phyloP scores from a whole-genome alignment of 2,888 invertebrate genomes.

The Ochropleura plecta region DNA sequence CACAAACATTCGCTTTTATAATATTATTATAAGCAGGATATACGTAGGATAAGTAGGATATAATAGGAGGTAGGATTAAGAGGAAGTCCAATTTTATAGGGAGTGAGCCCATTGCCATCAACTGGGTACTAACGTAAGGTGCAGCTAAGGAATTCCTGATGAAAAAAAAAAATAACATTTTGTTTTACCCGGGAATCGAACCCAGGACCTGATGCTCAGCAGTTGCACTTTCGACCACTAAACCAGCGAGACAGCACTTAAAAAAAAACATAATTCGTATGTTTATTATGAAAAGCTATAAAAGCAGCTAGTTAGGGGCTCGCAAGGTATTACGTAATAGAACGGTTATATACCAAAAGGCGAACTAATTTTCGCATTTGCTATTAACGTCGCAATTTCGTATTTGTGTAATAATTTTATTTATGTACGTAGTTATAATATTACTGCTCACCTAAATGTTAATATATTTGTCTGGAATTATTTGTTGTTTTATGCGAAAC shows the following conservation, averaged over 20 bases:
- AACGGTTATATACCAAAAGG: conserved; percentile 41
- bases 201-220: too few relatives aligned
- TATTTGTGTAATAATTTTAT: conserved; percentile 48
- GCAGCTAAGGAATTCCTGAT: too few relatives aligned
- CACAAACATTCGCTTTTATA: too few relatives aligned
- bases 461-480: conserved; percentile 3
- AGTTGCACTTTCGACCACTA: too few relatives aligned
- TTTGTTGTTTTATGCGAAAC: not conserved
- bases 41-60: too few relatives aligned
- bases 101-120: too few relatives aligned
- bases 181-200: too few relatives aligned
- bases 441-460: conserved; percentile 8
- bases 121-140: too few relatives aligned
- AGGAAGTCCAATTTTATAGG: too few relatives aligned
- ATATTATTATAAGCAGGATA: too few relatives aligned
- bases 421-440: conserved; percentile 31
- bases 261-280: conserved; percentile 47
- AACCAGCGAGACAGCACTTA: conserved; percentile 35
- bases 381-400: conserved; percentile 42
- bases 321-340: conserved; percentile 45
- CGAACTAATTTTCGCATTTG: conserved; percentile 56
- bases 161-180: too few relatives aligned
- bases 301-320: conserved; percentile 35
- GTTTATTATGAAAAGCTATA: conserved; percentile 58
- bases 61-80: too few relatives aligned